These are phyloP conservation scores for Drosophila anomalipes DNA, from an alignment of 2,888 invertebrate species.

Conservation along the genomic window DNA sequence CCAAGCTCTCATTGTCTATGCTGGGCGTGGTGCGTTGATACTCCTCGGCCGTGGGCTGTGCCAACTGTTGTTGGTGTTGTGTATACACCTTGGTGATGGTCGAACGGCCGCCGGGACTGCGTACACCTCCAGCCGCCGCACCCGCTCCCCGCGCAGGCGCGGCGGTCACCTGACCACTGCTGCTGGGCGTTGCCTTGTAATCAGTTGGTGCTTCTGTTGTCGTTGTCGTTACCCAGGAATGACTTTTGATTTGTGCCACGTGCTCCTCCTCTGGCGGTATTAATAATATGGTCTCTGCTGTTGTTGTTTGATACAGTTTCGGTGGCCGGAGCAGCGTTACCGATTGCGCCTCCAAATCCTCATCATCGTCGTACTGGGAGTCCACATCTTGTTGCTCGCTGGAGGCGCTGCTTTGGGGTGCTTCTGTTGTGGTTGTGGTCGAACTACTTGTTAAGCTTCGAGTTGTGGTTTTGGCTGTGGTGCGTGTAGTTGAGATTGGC, in stretches of 20 bases:
- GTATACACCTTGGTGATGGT: conserved; percentile 88
- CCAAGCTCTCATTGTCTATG: conserved; percentile 58
- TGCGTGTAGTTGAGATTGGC: conserved; percentile 35
- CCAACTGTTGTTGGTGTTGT: conserved; percentile 75
- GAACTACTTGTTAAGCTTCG: conserved; percentile 21
- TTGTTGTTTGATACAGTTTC: conserved; percentile 75
- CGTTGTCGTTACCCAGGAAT: conserved; percentile 73
- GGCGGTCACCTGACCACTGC: conserved; percentile 15
- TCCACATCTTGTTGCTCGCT: conserved; percentile 55
- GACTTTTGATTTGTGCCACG: conserved; percentile 78
- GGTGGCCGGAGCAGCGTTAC: conserved; percentile 70
- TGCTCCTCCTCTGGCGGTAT: conserved; percentile 85
- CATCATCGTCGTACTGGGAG: conserved; percentile 75
- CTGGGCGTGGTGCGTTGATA: conserved; percentile 83
- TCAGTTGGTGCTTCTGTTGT: conserved; percentile 43
- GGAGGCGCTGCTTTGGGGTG: conserved; percentile 33
- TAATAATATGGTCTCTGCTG: conserved; percentile 83
- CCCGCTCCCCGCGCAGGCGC: conserved; percentile 28
- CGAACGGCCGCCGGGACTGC: conserved; percentile 86
- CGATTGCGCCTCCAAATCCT: conserved; percentile 81
- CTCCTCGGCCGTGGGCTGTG: conserved; percentile 84
- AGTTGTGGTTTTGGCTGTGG: conserved; percentile 30
- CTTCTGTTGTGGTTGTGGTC: conserved; percentile 39
- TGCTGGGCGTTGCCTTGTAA: conserved; percentile 58
- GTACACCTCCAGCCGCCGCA: conserved; percentile 3